Percentiles rank a stretch among this genome's conserved stretches.
Evolutionary conservation across 2,113 vertebrate genomes (phyloP).

Genomic region (Mobula hypostoma): DNA sequence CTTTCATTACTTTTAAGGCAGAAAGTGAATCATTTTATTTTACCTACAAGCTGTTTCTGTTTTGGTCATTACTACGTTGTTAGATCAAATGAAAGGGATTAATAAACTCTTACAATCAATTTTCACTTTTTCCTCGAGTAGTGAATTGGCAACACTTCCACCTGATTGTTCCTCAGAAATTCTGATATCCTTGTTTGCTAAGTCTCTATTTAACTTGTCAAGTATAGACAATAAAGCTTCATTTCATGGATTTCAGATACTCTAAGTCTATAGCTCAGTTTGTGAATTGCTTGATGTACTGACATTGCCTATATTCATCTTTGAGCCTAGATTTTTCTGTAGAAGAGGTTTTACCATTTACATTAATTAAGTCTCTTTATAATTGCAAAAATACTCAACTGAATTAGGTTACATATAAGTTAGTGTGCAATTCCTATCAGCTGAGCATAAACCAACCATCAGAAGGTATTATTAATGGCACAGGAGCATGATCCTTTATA

Average conservation of each 20-base stretch:
- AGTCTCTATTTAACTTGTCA: not conserved
- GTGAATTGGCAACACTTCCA: not conserved
- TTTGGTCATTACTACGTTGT: not conserved
- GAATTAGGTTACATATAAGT: not conserved
- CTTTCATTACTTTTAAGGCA: not conserved
- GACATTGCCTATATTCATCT: not conserved
- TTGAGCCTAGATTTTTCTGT: not conserved
- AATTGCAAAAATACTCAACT: not conserved
- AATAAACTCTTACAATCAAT: not conserved
- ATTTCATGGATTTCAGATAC: too few relatives aligned
- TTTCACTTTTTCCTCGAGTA: too few relatives aligned
- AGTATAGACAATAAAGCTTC: too few relatives aligned
- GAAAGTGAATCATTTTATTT: not conserved
- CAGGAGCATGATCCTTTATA: not conserved
- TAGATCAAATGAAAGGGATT: not conserved
- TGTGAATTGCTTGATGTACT: not conserved
- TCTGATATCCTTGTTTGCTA: not conserved
- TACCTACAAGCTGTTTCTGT: not conserved
- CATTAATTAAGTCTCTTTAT: not conserved
- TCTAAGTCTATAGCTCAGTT: too few relatives aligned
- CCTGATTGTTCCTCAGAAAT: not conserved
- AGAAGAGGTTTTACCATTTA: not conserved
- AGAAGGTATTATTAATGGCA: not conserved
- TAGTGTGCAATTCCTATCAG: not conserved
- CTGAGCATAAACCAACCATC: not conserved